These are phyloP conservation scores for Myrmophylax atrothorax DNA, from an alignment of 2,113 vertebrate genomes.

Conservation along the genomic window DNA sequence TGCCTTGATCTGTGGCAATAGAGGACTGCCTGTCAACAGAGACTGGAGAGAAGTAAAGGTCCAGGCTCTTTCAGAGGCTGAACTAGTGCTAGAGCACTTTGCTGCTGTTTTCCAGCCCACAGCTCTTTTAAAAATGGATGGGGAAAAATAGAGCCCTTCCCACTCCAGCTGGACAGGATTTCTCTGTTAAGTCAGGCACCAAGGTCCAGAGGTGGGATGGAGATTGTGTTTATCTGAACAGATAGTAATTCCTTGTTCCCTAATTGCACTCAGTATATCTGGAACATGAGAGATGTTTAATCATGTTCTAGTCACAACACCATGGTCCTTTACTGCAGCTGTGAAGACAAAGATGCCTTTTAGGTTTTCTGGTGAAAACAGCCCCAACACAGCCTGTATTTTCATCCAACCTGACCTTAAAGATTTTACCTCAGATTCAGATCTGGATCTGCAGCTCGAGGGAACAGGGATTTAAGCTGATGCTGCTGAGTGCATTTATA, in stretches of 20 bases:
- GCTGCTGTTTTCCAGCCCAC: background rate
- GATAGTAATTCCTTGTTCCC: background rate
- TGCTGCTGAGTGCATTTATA: background rate
- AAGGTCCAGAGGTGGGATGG: background rate
- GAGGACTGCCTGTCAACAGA: background rate
- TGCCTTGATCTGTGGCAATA: background rate
- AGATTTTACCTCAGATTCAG: background rate
- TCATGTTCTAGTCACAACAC: background rate
- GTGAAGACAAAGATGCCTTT: background rate
- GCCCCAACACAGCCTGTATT: background rate
- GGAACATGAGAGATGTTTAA: background rate
- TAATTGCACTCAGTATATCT: background rate
- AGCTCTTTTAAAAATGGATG: background rate
- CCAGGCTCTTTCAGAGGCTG: background rate
- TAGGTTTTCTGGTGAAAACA: background rate
- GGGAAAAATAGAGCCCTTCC: background rate
- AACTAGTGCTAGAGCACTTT: background rate
- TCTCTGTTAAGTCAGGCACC: background rate
- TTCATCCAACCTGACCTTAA: background rate
- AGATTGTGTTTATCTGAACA: background rate
- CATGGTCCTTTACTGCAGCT: background rate
- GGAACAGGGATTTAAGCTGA: background rate
- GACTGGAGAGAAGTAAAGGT: background rate
- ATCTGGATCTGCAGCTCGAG: background rate
- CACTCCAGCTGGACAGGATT: background rate